Evolutionary conservation across 2,113 vertebrate species (phyloP).

Genomic region (Myotis yumanensis): DNA sequence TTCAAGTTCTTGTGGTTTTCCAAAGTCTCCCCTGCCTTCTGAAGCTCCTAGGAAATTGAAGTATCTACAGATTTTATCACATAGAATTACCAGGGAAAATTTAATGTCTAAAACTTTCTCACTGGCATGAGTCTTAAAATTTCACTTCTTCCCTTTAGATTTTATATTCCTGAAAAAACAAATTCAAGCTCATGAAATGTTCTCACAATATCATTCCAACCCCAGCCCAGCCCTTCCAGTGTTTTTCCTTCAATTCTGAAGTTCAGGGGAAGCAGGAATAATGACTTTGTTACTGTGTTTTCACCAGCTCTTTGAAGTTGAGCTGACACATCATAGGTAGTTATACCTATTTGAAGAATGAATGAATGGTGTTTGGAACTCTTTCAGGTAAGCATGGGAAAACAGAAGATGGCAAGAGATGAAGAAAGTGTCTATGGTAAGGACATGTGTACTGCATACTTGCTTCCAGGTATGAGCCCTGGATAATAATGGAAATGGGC

Average conservation of each 20-base stretch:
- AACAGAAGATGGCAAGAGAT: constrained; percentile 14
- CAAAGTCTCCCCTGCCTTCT: background rate
- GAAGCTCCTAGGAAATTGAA: background rate
- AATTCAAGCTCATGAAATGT: background rate
- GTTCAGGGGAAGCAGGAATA: background rate
- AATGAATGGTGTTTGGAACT: background rate
- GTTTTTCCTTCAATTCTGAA: background rate
- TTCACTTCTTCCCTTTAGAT: background rate
- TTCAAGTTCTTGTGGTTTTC: background rate
- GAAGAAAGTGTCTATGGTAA: constrained; percentile 48
- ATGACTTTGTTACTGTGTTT: no score
- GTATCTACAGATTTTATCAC: background rate
- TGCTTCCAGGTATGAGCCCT: background rate
- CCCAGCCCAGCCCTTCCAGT: background rate
- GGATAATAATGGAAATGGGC: background rate
- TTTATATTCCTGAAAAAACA: background rate
- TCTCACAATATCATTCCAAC: background rate
- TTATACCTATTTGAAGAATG: background rate
- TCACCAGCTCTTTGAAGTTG: background rate
- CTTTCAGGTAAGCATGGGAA: background rate
- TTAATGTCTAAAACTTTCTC: no score
- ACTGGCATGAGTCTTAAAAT: rapidly evolving
- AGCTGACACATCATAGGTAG: background rate
- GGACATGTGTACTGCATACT: rapidly evolving
- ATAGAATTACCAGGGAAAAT: background rate